phyloP scores from a whole-genome alignment of 2,888 invertebrate genomes.

The Leptinotarsa haldemani region DNA sequence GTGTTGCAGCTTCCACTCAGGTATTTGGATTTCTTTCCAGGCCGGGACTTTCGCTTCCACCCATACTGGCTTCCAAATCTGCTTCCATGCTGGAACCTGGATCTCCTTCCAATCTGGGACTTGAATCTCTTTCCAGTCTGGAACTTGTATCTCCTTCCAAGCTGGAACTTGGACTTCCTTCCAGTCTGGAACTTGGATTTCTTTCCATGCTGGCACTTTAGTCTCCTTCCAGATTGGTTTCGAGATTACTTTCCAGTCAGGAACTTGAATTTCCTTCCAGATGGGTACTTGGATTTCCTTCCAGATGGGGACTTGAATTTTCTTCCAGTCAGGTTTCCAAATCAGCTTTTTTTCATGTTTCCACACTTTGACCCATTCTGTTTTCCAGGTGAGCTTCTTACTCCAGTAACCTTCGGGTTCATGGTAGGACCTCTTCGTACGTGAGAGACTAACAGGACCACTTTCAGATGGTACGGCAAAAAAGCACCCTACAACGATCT shows the following conservation, averaged over 20 bases:
- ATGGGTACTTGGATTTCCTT: slow-evolving; percentile 79
- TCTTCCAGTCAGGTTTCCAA: slow-evolving; percentile 82
- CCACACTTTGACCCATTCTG: slow-evolving; percentile 83
- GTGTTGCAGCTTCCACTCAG: slow-evolving; percentile 77
- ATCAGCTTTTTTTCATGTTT: slow-evolving; percentile 79
- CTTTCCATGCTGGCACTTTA: slow-evolving; percentile 83
- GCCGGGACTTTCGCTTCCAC: slow-evolving; percentile 75
- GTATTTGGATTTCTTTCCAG: slow-evolving; percentile 70
- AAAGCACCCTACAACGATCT: slow-evolving; percentile 73
- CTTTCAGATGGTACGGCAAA: slow-evolving; percentile 66
- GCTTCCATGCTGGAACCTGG: slow-evolving; percentile 75
- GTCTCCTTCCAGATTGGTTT: slow-evolving; percentile 84
- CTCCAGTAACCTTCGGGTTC: slow-evolving; percentile 81
- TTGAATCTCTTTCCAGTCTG: slow-evolving; percentile 77
- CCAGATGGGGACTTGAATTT: slow-evolving; percentile 73
- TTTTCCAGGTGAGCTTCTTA: slow-evolving; percentile 86
- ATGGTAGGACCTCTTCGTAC: slow-evolving; percentile 71
- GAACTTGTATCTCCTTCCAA: slow-evolving; percentile 78
- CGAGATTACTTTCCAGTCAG: slow-evolving; percentile 80
- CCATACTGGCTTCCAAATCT: slow-evolving; percentile 73
- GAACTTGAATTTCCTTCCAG: slow-evolving; percentile 84
- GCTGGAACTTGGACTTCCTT: slow-evolving; percentile 77
- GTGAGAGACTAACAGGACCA: slow-evolving; percentile 65
- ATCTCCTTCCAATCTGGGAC: slow-evolving; percentile 75
- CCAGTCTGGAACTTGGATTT: slow-evolving; percentile 79